A percentile compares a stretch with the other conserved stretches of the same genome.
These are phyloP conservation scores for Pteruthius melanotis DNA, from an alignment of 2,113 vertebrate species.

Conservation along the genomic window DNA sequence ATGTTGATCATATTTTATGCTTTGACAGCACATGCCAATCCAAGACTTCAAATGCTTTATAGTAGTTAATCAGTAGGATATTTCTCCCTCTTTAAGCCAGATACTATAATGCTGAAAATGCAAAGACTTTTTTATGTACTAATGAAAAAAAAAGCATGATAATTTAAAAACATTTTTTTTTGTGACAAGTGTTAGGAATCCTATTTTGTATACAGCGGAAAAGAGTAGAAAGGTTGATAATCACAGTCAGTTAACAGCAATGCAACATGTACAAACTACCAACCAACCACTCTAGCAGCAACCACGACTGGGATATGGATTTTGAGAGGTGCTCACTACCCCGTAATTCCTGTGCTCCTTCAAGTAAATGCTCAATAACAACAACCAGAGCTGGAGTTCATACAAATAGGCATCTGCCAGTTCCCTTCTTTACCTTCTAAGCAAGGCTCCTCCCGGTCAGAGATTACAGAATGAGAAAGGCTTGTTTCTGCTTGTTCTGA, in stretches of 20 bases:
- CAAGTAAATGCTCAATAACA: not conserved
- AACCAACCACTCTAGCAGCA: not conserved
- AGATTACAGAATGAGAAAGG: not conserved
- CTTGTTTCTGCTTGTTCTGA: slow-evolving; percentile 13
- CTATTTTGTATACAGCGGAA: not conserved
- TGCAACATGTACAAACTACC: not conserved
- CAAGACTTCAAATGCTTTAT: not conserved
- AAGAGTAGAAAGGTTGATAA: not conserved
- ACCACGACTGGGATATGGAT: not conserved
- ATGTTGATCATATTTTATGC: not conserved
- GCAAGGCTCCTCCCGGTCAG: not conserved
- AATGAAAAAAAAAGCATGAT: not conserved
- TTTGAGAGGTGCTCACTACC: not conserved
- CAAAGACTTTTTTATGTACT: not conserved
- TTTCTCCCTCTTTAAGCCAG: not conserved
- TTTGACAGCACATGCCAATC: not conserved
- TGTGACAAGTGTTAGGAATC: not conserved
- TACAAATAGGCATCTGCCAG: not conserved
- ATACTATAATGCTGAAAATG: not conserved
- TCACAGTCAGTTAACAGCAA: not conserved
- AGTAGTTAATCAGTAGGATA: not conserved
- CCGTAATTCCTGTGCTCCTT: not conserved
- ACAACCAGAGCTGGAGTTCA: not conserved
- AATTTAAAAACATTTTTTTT: not conserved
- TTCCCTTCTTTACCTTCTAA: not conserved